Conservation (phyloP, 1,140 invertebrate genomes). For the Hypsibius dujardini region DNA sequence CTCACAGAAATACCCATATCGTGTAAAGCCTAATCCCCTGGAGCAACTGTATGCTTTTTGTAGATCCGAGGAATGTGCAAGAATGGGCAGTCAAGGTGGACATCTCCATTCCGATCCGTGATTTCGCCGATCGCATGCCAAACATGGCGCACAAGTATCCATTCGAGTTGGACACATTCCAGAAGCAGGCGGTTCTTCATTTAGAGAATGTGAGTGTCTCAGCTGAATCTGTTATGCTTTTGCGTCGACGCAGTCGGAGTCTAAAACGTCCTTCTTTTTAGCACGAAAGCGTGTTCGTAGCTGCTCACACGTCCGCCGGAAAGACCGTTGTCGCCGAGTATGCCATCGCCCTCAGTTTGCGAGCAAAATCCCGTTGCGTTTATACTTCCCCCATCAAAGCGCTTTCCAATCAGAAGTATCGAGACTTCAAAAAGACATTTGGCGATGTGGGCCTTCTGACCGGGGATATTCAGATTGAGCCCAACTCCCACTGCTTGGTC, state of each 20-base stretch:
- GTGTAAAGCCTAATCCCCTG: too few relatives aligned
- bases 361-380: conserved; percentile 31
- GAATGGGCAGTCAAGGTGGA: conserved; percentile 76
- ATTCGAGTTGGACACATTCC: conserved; percentile 91
- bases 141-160: conserved; percentile 66
- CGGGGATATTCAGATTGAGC: conserved; percentile 82
- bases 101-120: conserved; percentile 51
- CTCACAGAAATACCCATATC: too few relatives aligned
- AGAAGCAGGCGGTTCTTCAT: conserved; percentile 82
- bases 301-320: conserved; percentile 95
- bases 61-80: conserved; percentile 31
- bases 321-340: conserved; percentile 99
- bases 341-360: conserved; percentile 61
- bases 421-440: conserved; percentile 65
- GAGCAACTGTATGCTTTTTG: background rate
- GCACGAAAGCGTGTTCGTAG: conserved; percentile 86
- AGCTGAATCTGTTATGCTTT: too few relatives aligned
- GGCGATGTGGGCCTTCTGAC: conserved; percentile 38
- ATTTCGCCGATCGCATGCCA: conserved; percentile 64
- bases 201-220: conserved; percentile 48
- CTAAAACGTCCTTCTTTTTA: background rate
- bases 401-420: conserved; percentile 94
- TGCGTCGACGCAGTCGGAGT: background rate
- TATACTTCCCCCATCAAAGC: conserved; percentile 99
- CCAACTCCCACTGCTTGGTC: conserved; percentile 77